A percentile compares a stretch with the other conserved stretches of the same genome.
These are phyloP conservation scores for Lacanobia wlatinum DNA, from an alignment of 2,888 invertebrate species.

Conservation along the genomic window DNA sequence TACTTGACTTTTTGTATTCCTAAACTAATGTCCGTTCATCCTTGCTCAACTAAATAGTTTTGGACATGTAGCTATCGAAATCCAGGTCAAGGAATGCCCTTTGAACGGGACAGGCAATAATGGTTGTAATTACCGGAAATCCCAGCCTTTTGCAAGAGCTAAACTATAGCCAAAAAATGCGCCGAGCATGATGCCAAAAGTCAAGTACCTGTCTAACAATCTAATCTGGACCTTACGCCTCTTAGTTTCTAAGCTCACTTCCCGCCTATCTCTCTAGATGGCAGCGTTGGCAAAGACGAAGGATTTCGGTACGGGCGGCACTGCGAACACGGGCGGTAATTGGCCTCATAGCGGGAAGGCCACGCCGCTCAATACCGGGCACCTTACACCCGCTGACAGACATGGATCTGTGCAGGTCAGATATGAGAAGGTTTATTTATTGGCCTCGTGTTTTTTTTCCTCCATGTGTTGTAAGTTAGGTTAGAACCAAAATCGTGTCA, in stretches of 20 bases:
- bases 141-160: background rate
- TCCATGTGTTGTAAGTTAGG: background rate
- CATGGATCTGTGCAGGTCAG: constrained; percentile 98
- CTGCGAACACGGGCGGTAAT: constrained; percentile 94
- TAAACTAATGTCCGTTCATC: background rate
- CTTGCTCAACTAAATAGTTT: background rate
- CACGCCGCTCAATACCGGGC: constrained; percentile 95
- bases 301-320: constrained; percentile 88
- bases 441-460: background rate
- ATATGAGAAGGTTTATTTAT: background rate
- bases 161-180: background rate
- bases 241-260: constrained; percentile 17
- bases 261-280: constrained; percentile 69
- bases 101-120: background rate
- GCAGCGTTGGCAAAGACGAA: constrained; percentile 78
- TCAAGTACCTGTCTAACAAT: constrained; percentile 17
- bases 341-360: constrained; percentile 96
- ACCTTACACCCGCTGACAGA: constrained; percentile 98
- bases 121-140: background rate
- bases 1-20: constrained; percentile 7
- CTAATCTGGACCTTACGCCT: constrained; percentile 1
- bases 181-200: background rate
- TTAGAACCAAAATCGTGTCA: background rate
- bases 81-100: background rate
- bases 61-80: background rate